A percentile compares a stretch with the other conserved stretches of the same genome.
These are phyloP conservation scores for Leucophenga montana DNA, from an alignment of 2,888 invertebrate species.

Conservation along the genomic window DNA sequence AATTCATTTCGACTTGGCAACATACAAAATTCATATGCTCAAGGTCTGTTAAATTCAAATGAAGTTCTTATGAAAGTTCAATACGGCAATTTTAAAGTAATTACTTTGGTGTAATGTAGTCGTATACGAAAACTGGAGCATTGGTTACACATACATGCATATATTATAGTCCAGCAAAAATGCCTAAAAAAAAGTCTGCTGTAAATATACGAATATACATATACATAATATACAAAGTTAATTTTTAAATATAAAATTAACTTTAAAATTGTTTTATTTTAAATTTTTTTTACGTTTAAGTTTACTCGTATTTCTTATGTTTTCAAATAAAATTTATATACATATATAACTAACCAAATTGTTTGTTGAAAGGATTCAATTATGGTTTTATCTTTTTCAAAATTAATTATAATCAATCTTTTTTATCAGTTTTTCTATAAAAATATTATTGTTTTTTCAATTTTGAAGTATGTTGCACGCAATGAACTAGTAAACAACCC, in stretches of 20 bases:
- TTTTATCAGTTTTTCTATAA: not conserved
- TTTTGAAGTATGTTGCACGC: not conserved
- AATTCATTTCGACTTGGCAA: too few relatives aligned
- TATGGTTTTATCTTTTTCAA: constrained; percentile 11
- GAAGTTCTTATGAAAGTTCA: too few relatives aligned
- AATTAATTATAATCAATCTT: not conserved
- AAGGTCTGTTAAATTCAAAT: too few relatives aligned
- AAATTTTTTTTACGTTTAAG: constrained; percentile 24
- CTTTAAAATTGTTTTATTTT: constrained; percentile 36
- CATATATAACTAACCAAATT: constrained; percentile 1
- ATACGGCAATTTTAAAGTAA: too few relatives aligned
- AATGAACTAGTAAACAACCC: constrained; percentile 40
- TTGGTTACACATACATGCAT: constrained; percentile 24
- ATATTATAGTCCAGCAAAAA: constrained; percentile 18
- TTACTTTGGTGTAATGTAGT: too few relatives aligned
- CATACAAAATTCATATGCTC: too few relatives aligned
- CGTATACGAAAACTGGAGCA: too few relatives aligned
- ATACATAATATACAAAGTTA: constrained; percentile 40
- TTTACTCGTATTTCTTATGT: constrained; percentile 33
- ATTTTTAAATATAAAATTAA: constrained; percentile 38
- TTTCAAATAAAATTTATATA: constrained; percentile 1
- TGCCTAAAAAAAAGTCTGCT: constrained; percentile 4
- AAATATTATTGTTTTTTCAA: constrained; percentile 20
- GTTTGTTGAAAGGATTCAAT: constrained; percentile 3
- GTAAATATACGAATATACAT: constrained; percentile 30